Base-by-base conservation (phyloP, 2,888 invertebrate genomes). In the Torymus tubicola region DNA sequence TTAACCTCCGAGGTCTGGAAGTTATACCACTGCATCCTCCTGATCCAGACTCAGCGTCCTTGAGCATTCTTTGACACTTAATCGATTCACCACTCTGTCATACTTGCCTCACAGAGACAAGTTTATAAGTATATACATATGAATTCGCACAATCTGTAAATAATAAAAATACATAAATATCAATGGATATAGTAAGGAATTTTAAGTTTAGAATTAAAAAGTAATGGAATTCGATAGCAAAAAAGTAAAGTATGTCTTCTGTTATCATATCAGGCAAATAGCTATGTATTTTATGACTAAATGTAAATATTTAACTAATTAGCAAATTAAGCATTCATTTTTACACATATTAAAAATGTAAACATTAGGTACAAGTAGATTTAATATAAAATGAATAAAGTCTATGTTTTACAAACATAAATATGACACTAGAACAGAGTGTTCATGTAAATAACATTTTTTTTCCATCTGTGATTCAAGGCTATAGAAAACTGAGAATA, bases 41-140 rank as follows among this genome's bases (percentile, higher is more conserved):
- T 58, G 87, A 84, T 76, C 84, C 87, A 78, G 84, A 87, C 84
- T 91, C 91, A 67, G 83, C 86, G 86, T 90, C 90, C 85, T 91
- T 91, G 31, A 89, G 86, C 90, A 91, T 91, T 84, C 83, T 87
- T 83, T 64, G 16, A 74, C 31, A 52, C 67, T 42, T 82, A 72
- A 76, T 78, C 31, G 52, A 63, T 74, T 75, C 61, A 74, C 73
- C 79, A 84, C 73, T 70, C 70, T 73, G 42, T 81, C 81, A 83
- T 83, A 75, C 78, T 82, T 82, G 80, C 71, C 75, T 80, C 68
- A 52, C 75, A 80, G 78, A 68, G 80, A 74, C 80, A 80, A 80
- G 68, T 12, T 67, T 50, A 67, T n/a, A 16, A 63, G 13, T 42
- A 61, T 42, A 53, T 12, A 64, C 42, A 16, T 65, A 57, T 31